Conservation (phyloP, 2,888 invertebrate genomes). For the Leptinotarsa rubiginosa region DNA sequence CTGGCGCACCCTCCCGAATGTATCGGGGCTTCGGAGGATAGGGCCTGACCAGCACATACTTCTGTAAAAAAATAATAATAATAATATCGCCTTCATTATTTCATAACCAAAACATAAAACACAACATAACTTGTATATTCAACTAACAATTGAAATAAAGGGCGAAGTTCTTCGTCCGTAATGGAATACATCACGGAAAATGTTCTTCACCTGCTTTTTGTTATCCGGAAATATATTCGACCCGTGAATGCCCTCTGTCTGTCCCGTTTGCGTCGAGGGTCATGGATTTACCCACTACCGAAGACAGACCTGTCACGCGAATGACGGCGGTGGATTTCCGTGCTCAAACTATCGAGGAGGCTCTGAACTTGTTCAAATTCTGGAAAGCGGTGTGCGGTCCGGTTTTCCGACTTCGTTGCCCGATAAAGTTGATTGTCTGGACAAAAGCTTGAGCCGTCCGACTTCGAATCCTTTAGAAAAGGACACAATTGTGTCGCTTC, state of each 20-base stretch:
- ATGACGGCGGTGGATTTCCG: slow-evolving; percentile 37
- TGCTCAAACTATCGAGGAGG: slow-evolving; percentile 46
- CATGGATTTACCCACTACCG: background rate
- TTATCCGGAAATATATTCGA: background rate
- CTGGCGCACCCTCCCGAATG: no score
- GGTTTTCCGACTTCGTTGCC: slow-evolving; percentile 35
- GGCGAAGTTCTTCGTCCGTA: no score
- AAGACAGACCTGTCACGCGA: slow-evolving; percentile 28
- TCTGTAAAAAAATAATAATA: no score
- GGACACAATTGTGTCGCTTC: slow-evolving; percentile 50
- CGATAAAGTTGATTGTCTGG: slow-evolving; percentile 57
- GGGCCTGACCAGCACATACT: no score
- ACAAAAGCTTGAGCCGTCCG: slow-evolving; percentile 53
- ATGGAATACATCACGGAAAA: no score
- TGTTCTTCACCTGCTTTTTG: background rate
- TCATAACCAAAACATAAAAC: no score
- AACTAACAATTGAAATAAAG: no score
- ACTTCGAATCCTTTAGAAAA: slow-evolving; percentile 44
- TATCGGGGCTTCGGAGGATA: no score
- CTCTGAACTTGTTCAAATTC: slow-evolving; percentile 40
- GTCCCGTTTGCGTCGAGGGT: background rate
- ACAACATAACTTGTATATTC: no score
- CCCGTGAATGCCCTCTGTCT: background rate
- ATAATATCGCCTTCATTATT: no score
- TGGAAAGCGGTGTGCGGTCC: slow-evolving; percentile 31